These are phyloP conservation scores for Chymomyza caudatula DNA, from an alignment of 2,888 invertebrate species.

Conservation along the genomic window DNA sequence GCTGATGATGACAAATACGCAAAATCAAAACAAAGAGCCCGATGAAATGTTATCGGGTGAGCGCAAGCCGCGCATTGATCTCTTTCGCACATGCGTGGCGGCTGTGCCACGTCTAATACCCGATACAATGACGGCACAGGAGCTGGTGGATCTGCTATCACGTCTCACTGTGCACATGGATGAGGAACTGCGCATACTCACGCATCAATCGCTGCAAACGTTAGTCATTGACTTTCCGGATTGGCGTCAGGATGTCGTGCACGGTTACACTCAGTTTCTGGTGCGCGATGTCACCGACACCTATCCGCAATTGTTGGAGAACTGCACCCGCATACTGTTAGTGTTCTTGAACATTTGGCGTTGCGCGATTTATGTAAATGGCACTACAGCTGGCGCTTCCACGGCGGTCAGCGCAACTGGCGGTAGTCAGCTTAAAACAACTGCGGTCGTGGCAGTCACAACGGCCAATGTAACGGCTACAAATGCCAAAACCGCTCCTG, in stretches of 20 bases:
- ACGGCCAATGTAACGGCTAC: slow-evolving; percentile 9
- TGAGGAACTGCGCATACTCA: slow-evolving; percentile 95
- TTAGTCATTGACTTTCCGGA: slow-evolving; percentile 97
- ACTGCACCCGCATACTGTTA: slow-evolving; percentile 93
- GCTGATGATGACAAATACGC: slow-evolving; percentile 96
- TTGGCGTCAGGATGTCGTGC: slow-evolving; percentile 97
- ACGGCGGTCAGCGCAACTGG: slow-evolving; percentile 21
- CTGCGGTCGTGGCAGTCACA: slow-evolving; percentile 15
- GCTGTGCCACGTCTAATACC: slow-evolving; percentile 98
- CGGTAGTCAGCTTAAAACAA: slow-evolving; percentile 4
- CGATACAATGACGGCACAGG: slow-evolving; percentile 96
- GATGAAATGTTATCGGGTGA: slow-evolving; percentile 96
- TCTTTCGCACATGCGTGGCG: slow-evolving; percentile 98
- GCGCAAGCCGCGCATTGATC: slow-evolving; percentile 96
- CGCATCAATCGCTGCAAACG: slow-evolving; percentile 96
- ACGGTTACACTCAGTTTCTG: slow-evolving; percentile 96
- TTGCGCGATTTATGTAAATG: slow-evolving; percentile 82
- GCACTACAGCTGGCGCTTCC: slow-evolving; percentile 34
- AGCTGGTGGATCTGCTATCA: slow-evolving; percentile 95
- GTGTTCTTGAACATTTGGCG: slow-evolving; percentile 96
- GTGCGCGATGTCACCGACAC: slow-evolving; percentile 88
- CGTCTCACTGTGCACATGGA: slow-evolving; percentile 98
- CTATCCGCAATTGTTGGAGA: slow-evolving; percentile 86
- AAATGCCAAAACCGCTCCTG: slow-evolving; percentile 17
- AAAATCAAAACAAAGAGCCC: slow-evolving; percentile 96